Base-by-base conservation (phyloP, 2,888 invertebrate genomes). In the Torymus tubicola region DNA sequence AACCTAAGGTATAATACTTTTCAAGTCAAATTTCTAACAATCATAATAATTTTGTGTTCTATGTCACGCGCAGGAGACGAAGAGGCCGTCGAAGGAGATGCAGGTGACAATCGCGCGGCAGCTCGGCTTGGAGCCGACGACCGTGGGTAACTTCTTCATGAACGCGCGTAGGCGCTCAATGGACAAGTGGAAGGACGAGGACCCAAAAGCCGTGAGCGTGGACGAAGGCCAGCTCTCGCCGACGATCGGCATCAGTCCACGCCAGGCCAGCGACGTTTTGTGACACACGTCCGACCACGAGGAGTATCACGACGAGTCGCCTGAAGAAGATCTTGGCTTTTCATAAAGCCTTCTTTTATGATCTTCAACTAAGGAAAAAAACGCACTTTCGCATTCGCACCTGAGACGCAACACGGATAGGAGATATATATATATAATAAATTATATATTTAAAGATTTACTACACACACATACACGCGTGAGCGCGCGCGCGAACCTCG, bases 121-220 rank as follows among this genome's bases (percentile, higher is more conserved):
- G 91, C 93, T 99, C 87, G 98, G 99, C 83, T 93, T 99, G 85
- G 98, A 99, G 91, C 98, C 99, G 74, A 98, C 98, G 75, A 99
- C 99, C 13, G 99, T 99, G 80, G 99, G 99, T 70, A 99, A 99
- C 92, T 99, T 99, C 94, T 99, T 99, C 93, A 99, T 99, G 99
- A 99, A 99, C 92, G 99, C 99, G n/a, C 94, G 99, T 81, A 94
- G 99, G 86, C 94, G 99, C 85, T 97, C 97, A 2, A 97, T 97
- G 96, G 99, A 99, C 92, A 99, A 99, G 89, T 99, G 99, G 98
- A 96, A 97, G 91, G 98, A 98, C 89, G 98, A 98, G 88, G 97
- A 96, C 86, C 95, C 95, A 73, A 94, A 78, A 55, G 13, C 72
- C 58, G 79, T 72, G 64, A 70, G 77, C 69, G 78, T 90, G 80